A percentile compares a stretch with the other conserved stretches of the same genome.
Conservation (phyloP, 2,888 invertebrate genomes). For the Caenorhabditis doughertyi region DNA sequence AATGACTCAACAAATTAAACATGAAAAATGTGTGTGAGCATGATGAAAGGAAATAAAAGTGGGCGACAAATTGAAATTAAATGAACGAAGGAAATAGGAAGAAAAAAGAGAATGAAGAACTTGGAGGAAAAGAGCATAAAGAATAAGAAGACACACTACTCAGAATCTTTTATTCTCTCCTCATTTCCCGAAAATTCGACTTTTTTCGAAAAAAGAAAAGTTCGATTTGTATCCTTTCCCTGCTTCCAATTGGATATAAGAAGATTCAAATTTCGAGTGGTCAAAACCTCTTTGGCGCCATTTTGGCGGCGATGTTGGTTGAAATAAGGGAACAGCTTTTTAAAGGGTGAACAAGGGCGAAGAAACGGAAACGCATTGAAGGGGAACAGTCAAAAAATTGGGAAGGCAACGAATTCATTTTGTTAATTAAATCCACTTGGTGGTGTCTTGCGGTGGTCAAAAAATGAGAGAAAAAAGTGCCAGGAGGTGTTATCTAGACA, state of each 20-base stretch:
- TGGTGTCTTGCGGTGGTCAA: not conserved
- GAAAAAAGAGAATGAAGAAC: constrained; percentile 22
- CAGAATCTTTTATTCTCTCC: constrained; percentile 47
- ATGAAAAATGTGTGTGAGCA: constrained; percentile 29
- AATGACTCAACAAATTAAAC: constrained; percentile 15
- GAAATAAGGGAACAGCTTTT: constrained; percentile 41
- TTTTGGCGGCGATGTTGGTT: constrained; percentile 22
- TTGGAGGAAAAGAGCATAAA: constrained; percentile 27
- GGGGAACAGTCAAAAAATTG: constrained; percentile 34
- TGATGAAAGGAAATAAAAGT: constrained; percentile 35
- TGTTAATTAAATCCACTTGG: constrained; percentile 57
- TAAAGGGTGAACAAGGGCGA: not conserved
- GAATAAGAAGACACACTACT: constrained; percentile 39
- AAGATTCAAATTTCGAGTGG: constrained; percentile 17
- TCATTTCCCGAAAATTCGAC: constrained; percentile 28
- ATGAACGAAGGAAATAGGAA: constrained; percentile 45
- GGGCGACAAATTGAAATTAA: constrained; percentile 57
- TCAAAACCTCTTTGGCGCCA: constrained; percentile 34
- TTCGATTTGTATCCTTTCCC: not conserved
- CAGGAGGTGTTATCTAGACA: no score
- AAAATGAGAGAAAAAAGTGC: no score
- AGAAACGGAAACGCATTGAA: constrained; percentile 46
- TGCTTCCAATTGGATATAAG: not conserved
- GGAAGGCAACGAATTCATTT: constrained; percentile 44
- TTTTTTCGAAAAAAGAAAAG: constrained; percentile 17